Evolutionary conservation across 2,797 vertebrate genomes (phyloP).

Genomic region (Psittacula echo): DNA sequence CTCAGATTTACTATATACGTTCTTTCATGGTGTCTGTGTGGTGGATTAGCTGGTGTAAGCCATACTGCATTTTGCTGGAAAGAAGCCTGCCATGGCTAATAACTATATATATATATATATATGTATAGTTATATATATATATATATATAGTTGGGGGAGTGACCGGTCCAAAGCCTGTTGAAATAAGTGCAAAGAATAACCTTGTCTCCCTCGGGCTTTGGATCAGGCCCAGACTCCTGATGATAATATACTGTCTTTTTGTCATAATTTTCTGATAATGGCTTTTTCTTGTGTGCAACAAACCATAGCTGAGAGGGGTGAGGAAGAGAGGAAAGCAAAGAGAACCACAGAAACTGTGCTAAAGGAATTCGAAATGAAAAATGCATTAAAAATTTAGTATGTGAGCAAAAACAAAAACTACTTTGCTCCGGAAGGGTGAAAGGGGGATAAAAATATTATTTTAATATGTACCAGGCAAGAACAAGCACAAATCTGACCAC

Average conservation of each 20-base stretch:
- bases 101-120: neutral
- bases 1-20: neutral
- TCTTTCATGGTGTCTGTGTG: neutral
- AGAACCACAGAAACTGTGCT: conserved; percentile 36
- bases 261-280: neutral
- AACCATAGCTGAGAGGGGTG: neutral
- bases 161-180: neutral
- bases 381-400: conserved; percentile 68
- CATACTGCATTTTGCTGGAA: neutral
- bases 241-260: neutral
- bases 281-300: conserved; percentile 5
- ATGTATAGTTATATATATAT: neutral
- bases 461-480: conserved; percentile 60
- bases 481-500: conserved; percentile 49
- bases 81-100: neutral
- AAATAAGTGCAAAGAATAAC: conserved; percentile 4
- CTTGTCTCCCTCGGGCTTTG: conserved; percentile 11
- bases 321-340: conserved; percentile 4
- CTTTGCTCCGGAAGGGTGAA: conserved; percentile 41
- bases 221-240: neutral
- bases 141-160: neutral
- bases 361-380: conserved; percentile 69
- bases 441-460: conserved; percentile 48
- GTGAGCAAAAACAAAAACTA: conserved; percentile 41
- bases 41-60: neutral